Evolutionary conservation across 2,797 vertebrate species (phyloP).

Genomic region (Acomys russatus): DNA sequence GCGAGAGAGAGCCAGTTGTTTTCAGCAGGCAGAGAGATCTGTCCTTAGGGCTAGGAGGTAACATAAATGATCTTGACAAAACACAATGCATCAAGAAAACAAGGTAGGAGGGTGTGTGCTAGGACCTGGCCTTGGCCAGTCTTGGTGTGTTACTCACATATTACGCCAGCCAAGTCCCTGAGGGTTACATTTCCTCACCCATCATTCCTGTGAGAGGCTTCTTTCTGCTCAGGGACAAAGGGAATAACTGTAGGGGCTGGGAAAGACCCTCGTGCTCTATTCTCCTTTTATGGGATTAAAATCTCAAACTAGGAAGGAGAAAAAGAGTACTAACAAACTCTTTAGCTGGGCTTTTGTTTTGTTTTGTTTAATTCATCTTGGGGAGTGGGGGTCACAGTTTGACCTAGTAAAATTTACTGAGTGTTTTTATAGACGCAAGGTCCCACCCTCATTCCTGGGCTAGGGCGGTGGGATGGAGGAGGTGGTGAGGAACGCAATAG

Average conservation of each 20-base stretch:
- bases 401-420: slow-evolving; percentile 15
- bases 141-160: neutral
- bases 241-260: neutral
- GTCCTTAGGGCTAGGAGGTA: slow-evolving; percentile 35
- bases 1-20: neutral
- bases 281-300: slow-evolving; percentile 8
- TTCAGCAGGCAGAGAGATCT: neutral
- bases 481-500: neutral
- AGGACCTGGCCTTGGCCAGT: neutral
- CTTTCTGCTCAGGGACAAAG: neutral
- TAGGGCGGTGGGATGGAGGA: neutral
- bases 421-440: neutral
- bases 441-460: neutral
- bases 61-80: slow-evolving; percentile 66
- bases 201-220: neutral
- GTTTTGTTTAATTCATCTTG: slow-evolving; percentile 1
- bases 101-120: neutral
- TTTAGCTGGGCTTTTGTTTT: neutral
- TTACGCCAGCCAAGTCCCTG: neutral
- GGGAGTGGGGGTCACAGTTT: neutral
- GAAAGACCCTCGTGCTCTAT: neutral
- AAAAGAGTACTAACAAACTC: slow-evolving; percentile 3
- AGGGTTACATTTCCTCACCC: neutral
- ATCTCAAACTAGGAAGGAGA: slow-evolving; percentile 1
- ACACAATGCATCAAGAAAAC: slow-evolving; percentile 71